Evolutionary conservation across 1,140 invertebrate genomes (phyloP).

Genomic region (Trinorchestia longiramus): DNA sequence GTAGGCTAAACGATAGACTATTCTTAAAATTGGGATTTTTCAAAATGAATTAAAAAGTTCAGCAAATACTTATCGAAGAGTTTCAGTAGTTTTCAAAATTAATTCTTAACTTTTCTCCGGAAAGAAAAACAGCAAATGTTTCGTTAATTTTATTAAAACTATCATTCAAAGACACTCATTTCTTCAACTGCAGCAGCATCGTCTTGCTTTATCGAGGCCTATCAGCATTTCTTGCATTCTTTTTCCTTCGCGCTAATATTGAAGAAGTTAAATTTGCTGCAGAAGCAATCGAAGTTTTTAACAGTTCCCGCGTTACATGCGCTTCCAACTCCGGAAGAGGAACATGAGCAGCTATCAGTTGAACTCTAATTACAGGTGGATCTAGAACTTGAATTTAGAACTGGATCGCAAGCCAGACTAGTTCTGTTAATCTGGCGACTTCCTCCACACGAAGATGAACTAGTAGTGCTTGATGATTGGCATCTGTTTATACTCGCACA

Average conservation of each 20-base stretch:
- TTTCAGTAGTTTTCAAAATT: too few relatives aligned
- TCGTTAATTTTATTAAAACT: neutral
- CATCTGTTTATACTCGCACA: neutral
- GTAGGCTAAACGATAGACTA: too few relatives aligned
- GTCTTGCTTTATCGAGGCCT: neutral
- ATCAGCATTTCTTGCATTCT: neutral
- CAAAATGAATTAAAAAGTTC: too few relatives aligned
- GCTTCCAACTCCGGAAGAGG: neutral
- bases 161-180: neutral
- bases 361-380: neutral
- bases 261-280: neutral
- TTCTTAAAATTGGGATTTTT: too few relatives aligned
- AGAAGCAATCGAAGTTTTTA: neutral
- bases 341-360: neutral
- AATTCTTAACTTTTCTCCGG: neutral
- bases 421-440: neutral
- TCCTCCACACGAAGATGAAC: neutral
- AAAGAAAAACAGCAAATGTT: neutral
- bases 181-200: neutral
- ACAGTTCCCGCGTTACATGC: neutral
- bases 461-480: neutral
- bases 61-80: too few relatives aligned
- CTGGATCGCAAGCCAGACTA: neutral
- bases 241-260: neutral
- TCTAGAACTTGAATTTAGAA: neutral